A percentile compares a stretch with the other conserved stretches of the same genome.
Evolutionary conservation across 1,140 invertebrate species (phyloP).

Genomic region (Zaprionus davidi): DNA sequence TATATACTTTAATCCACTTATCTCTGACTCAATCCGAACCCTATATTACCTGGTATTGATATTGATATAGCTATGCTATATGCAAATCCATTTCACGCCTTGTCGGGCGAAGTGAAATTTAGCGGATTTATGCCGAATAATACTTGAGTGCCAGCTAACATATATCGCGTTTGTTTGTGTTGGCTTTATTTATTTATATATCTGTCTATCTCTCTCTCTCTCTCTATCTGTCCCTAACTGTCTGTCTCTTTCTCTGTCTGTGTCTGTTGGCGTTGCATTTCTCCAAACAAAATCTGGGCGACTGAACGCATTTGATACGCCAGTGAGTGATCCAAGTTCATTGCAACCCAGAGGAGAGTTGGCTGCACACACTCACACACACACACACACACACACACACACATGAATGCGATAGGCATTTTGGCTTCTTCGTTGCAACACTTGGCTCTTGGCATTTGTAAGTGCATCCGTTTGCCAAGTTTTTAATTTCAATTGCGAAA

Average conservation of each 20-base stretch:
- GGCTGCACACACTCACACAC: not conserved
- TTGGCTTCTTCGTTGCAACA: slow-evolving; percentile 30
- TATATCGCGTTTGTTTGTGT: slow-evolving; percentile 21
- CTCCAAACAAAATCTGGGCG: slow-evolving; percentile 66
- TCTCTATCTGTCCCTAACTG: not conserved
- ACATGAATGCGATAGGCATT: slow-evolving; percentile 19
- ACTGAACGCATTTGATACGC: slow-evolving; percentile 47
- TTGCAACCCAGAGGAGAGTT: slow-evolving; percentile 52
- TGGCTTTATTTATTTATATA: slow-evolving; percentile 64
- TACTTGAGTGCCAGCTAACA: slow-evolving; percentile 13
- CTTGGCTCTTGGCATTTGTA: slow-evolving; percentile 50
- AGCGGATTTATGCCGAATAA: slow-evolving; percentile 25
- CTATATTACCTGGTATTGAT: not conserved
- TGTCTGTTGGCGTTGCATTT: slow-evolving; percentile 68
- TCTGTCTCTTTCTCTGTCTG: not conserved
- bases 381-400: slow-evolving; percentile 13
- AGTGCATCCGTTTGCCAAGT: slow-evolving; percentile 80
- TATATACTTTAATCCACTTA: not conserved
- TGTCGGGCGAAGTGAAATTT: slow-evolving; percentile 46
- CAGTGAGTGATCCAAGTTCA: slow-evolving; percentile 63
- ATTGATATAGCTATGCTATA: not conserved
- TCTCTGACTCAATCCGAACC: not conserved
- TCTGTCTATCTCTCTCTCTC: not conserved
- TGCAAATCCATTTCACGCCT: slow-evolving; percentile 16
- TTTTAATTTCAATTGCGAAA: slow-evolving; percentile 76